Base-by-base conservation (phyloP, 2,888 invertebrate species). In the Leucoma salicis region DNA sequence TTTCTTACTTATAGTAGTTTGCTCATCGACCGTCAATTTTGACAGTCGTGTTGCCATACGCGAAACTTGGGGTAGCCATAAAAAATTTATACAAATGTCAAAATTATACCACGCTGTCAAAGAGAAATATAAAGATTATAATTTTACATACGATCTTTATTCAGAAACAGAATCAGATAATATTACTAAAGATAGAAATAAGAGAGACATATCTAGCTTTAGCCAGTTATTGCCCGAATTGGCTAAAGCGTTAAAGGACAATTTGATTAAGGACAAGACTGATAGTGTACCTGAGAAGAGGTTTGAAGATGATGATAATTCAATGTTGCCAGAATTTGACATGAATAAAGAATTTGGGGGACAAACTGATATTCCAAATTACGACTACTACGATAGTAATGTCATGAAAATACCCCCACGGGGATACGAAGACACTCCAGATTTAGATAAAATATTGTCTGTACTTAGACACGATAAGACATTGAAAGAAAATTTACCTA, bases 1-100 rank as follows among this genome's bases (percentile, higher is more conserved):
- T 1, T 92, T 93, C 64, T 75, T 96, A 14, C 80, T 96, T 4
- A 92, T 96, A 46, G 91, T 95, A 14, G 94, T 96, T 0, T 94
- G 94, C 66, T 95, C 96, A 0, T 91, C 94, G 0, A 92, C 95
- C 0, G 74, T 78, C 0, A 94, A 96, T 76, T 91, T 93, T 54
- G 91, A 92, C 21, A 90, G 92, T 28, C 88, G 96, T 32, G 60
- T 74, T 28, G 93, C 94, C 0, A 94, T 95, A 35, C 79, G 95
- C 47, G 91, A 93, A 45, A 94, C 94, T 0, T 95, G 95, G 95
- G 95, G 92, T 0, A 90, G 84, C 40, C 79, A 86, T 31, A 73
- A 66, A 10, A 84, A 78, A 45, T 89, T 91, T 47, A 11, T 59
- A 4, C 61, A 75, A 55, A 42, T 76, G 27, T 63, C 67, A 1